Conservation (phyloP, 2,113 vertebrate genomes). For the Peromyscus leucopus region DNA sequence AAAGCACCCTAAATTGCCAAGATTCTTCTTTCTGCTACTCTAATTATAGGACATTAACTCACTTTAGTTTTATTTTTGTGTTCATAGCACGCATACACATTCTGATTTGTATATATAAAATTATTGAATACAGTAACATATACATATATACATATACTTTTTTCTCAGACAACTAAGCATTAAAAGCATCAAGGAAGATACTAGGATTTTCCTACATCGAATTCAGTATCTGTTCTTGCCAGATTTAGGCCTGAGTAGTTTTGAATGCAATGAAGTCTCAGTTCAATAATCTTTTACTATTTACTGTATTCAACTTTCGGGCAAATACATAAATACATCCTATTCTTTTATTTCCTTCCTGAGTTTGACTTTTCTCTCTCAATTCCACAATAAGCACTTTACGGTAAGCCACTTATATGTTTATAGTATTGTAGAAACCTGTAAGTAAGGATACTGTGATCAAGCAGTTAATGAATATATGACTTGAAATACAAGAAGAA, state of each 20-base stretch:
- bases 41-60: not conserved
- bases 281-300: not conserved
- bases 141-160: not conserved
- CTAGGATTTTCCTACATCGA: not conserved
- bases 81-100: not conserved
- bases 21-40: not conserved
- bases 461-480: not conserved
- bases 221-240: not conserved
- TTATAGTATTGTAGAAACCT: not conserved
- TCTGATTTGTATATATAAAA: not conserved
- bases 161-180: not conserved
- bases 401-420: not conserved
- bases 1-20: not conserved
- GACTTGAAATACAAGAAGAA: not conserved
- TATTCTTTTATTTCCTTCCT: not conserved
- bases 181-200: not conserved
- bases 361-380: not conserved
- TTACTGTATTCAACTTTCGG: not conserved
- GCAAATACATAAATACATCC: not conserved
- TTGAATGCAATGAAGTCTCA: not conserved
- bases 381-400: not conserved
- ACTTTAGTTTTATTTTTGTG: conserved; percentile 6
- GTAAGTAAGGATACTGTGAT: not conserved
- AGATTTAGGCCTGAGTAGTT: not conserved
- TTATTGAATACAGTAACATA: not conserved